Evolutionary conservation across 2,888 invertebrate species (phyloP).

Genomic region (Meloe dianella): DNA sequence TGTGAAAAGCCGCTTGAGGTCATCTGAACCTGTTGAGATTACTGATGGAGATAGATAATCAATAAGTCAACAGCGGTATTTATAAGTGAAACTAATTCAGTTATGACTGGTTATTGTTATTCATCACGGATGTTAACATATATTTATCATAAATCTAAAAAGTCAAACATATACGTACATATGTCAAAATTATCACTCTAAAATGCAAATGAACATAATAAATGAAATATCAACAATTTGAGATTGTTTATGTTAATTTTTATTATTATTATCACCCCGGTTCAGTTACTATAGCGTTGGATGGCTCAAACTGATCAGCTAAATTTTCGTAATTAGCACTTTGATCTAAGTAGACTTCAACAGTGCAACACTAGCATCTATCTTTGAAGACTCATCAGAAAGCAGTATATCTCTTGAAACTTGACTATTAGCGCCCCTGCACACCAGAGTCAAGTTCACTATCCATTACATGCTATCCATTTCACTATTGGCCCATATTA

Average conservation of each 20-base stretch:
- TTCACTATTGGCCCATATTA: too few relatives aligned
- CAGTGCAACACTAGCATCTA: too few relatives aligned
- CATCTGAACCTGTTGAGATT: slow-evolving; percentile 19
- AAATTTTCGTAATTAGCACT: too few relatives aligned
- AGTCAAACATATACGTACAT: slow-evolving; percentile 24
- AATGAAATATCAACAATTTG: neutral
- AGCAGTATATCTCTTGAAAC: too few relatives aligned
- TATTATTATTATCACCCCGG: too few relatives aligned
- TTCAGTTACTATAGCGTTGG: too few relatives aligned
- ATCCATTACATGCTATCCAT: too few relatives aligned
- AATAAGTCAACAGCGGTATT: slow-evolving; percentile 28
- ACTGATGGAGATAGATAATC: slow-evolving; percentile 24
- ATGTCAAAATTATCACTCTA: slow-evolving; percentile 24
- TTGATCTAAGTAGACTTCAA: too few relatives aligned
- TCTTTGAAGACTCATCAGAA: too few relatives aligned
- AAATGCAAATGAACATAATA: slow-evolving; percentile 29
- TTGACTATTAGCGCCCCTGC: too few relatives aligned
- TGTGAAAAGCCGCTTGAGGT: slow-evolving; percentile 19
- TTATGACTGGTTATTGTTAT: slow-evolving; percentile 28
- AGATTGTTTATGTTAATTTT: neutral
- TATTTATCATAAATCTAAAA: slow-evolving; percentile 25
- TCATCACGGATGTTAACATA: slow-evolving; percentile 27
- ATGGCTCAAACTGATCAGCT: too few relatives aligned
- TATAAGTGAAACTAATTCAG: slow-evolving; percentile 25
- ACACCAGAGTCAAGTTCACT: too few relatives aligned